A percentile compares a stretch with the other conserved stretches of the same genome.
Evolutionary conservation across 2,797 vertebrate genomes (phyloP).

Genomic region (Bradypus variegatus): DNA sequence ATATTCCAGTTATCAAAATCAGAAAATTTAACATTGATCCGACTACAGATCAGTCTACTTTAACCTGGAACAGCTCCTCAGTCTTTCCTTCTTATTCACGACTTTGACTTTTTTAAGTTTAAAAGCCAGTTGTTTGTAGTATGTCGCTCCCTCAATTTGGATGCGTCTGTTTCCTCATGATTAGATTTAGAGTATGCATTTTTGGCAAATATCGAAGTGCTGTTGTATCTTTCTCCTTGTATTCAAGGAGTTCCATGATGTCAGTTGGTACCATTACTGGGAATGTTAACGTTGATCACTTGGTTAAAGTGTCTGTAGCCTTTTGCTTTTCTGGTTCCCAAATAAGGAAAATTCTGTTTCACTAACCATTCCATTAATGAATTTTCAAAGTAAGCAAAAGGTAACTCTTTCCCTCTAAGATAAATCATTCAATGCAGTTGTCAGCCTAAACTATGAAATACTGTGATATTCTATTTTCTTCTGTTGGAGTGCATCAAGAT

Average conservation of each 20-base stretch:
- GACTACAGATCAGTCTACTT: background rate
- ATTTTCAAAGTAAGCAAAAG: background rate
- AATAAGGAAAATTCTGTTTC: background rate
- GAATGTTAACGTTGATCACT: background rate
- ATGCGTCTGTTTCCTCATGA: background rate
- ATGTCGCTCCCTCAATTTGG: background rate
- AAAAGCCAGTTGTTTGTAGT: background rate
- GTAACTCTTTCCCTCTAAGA: background rate
- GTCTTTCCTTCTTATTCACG: background rate
- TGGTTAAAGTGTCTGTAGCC: background rate
- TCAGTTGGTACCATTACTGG: background rate
- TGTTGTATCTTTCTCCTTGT: background rate
- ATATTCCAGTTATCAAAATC: background rate
- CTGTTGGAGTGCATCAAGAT: background rate
- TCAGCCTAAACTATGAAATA: background rate
- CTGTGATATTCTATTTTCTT: background rate
- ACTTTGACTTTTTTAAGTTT: background rate
- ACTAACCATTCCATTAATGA: background rate
- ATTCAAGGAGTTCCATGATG: background rate
- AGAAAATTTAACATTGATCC: background rate
- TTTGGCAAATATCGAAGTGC: background rate
- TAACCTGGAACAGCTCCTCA: background rate
- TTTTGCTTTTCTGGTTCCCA: background rate
- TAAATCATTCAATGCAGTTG: background rate
- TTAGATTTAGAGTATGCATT: background rate